phyloP scores from a whole-genome alignment of 2,888 invertebrate genomes.

The Hyalella azteca region DNA sequence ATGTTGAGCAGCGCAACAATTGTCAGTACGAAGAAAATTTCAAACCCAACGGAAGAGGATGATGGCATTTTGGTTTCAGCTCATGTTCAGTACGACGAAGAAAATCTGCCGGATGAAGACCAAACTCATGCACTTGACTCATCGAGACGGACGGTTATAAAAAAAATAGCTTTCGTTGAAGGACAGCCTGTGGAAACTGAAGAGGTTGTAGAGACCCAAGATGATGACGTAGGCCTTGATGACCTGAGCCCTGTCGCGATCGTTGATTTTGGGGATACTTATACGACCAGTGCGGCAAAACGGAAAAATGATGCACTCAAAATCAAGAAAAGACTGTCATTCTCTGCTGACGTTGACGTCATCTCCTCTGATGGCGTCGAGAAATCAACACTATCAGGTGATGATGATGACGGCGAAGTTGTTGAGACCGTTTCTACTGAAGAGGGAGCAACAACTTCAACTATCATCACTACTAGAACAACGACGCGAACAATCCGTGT shows the following conservation, averaged over 20 bases:
- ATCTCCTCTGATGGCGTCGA: slow-evolving; percentile 43
- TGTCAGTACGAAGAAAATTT: not conserved
- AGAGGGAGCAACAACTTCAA: not conserved
- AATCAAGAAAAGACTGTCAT: slow-evolving; percentile 10
- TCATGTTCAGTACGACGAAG: slow-evolving; percentile 1
- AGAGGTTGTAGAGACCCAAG: slow-evolving; percentile 39
- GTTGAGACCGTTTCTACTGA: not conserved
- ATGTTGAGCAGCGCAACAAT: not conserved
- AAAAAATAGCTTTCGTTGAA: slow-evolving; percentile 50
- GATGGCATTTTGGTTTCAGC: not conserved
- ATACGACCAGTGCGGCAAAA: not conserved
- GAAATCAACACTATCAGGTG: slow-evolving; percentile 29
- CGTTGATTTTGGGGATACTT: not conserved
- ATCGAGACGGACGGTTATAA: slow-evolving; percentile 41
- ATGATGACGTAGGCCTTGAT: not conserved
- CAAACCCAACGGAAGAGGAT: not conserved
- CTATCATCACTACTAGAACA: not conserved
- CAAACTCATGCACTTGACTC: not conserved
- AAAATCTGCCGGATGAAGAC: not conserved
- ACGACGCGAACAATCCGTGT: slow-evolving; percentile 26
- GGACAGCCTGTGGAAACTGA: slow-evolving; percentile 55
- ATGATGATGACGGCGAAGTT: not conserved
- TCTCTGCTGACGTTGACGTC: slow-evolving; percentile 21
- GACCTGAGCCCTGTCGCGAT: not conserved
- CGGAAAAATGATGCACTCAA: not conserved